Conservation (phyloP, 2,113 vertebrate genomes). For the Neolamprologus fasciatus region DNA sequence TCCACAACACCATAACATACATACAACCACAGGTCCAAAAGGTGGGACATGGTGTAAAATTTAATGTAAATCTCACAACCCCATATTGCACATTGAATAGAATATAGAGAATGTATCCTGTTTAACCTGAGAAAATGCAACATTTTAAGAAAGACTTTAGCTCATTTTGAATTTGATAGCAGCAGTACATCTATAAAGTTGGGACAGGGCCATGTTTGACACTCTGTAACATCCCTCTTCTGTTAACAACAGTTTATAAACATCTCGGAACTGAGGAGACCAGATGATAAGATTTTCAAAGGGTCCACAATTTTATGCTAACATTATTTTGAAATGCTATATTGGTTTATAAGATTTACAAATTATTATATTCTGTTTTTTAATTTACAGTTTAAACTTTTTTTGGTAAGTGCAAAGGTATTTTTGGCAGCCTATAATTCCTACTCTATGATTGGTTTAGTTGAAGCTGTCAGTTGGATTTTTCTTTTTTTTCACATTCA, state of each 20-base stretch:
- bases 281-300: neutral
- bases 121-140: neutral
- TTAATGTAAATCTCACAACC: neutral
- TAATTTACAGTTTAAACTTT: neutral
- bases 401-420: neutral
- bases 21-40: neutral
- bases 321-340: neutral
- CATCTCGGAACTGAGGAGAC: neutral
- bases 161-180: neutral
- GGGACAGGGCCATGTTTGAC: neutral
- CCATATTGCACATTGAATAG: neutral
- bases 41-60: neutral
- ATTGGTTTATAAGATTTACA: neutral
- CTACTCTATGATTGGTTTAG: neutral
- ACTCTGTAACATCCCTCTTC: neutral
- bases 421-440: neutral
- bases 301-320: neutral
- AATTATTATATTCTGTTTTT: neutral
- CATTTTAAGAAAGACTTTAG: neutral
- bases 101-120: neutral
- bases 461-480: neutral
- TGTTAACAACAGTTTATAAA: neutral
- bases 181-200: neutral
- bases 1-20: neutral
- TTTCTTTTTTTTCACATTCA: neutral